Evolutionary conservation across 2,797 vertebrate species (phyloP).

Genomic region (Pygocentrus nattereri): DNA sequence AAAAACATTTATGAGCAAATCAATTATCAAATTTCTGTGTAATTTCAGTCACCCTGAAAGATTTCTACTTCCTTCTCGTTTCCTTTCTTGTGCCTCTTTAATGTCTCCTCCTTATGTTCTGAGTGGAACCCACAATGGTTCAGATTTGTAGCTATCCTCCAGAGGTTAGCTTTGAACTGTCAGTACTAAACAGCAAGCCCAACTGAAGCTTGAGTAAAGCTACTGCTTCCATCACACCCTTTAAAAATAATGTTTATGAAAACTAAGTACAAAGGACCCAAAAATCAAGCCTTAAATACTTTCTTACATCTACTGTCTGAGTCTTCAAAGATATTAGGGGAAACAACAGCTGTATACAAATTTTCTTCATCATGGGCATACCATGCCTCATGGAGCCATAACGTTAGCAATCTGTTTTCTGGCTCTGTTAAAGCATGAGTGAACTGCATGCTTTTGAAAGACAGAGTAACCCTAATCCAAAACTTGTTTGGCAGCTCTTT

Average conservation of each 20-base stretch:
- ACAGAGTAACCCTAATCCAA: background rate
- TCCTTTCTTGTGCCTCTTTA: background rate
- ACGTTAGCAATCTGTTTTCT: background rate
- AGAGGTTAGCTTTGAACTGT: background rate
- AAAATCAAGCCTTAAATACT: background rate
- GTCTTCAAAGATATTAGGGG: background rate
- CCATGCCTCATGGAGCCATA: background rate
- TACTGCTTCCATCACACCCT: background rate
- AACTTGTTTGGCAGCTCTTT: background rate
- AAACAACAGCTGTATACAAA: background rate
- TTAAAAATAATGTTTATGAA: background rate
- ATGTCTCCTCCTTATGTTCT: background rate
- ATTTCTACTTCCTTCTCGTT: background rate
- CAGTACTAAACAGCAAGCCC: background rate
- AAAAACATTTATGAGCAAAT: too few species aligned
- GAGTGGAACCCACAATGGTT: background rate
- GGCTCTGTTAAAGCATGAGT: too few species aligned
- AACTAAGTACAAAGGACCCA: background rate
- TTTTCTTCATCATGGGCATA: background rate
- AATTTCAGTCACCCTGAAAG: too few species aligned
- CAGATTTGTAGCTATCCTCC: background rate
- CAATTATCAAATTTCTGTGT: too few species aligned
- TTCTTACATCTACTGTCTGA: background rate
- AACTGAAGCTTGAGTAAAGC: background rate
- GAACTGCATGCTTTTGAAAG: background rate